These are phyloP conservation scores for Pheosia tremula DNA, from an alignment of 2,888 invertebrate species.

Conservation along the genomic window DNA sequence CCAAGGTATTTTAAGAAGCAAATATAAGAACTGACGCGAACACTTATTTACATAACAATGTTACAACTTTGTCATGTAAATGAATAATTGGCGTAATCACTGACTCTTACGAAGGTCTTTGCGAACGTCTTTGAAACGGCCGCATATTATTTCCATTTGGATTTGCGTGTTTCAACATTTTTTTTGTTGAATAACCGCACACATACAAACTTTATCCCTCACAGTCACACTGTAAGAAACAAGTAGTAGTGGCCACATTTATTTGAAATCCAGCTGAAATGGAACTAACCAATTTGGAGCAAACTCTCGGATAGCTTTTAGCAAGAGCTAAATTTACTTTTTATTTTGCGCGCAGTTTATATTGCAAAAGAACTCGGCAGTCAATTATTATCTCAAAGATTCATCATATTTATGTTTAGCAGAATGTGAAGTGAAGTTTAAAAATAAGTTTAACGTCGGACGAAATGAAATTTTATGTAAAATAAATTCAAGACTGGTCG, in stretches of 20 bases:
- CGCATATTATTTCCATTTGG: conserved; percentile 7
- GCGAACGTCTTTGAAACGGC: conserved; percentile 10
- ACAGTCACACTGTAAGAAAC: conserved; percentile 13
- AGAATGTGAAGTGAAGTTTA: background rate
- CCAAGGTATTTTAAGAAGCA: conserved; percentile 17
- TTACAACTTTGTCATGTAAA: conserved; percentile 37
- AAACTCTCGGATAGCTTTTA: conserved; percentile 60
- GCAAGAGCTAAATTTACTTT: conserved; percentile 55
- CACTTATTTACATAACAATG: conserved; percentile 1
- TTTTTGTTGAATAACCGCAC: no score
- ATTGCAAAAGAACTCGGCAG: conserved; percentile 21
- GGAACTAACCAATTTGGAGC: conserved; percentile 65
- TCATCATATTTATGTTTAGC: conserved; percentile 3
- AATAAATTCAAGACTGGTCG: no score
- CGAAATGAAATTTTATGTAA: no score
- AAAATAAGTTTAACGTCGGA: no score
- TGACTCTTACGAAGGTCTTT: conserved; percentile 14
- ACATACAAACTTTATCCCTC: no score
- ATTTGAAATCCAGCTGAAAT: conserved; percentile 62
- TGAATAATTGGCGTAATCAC: conserved; percentile 24
- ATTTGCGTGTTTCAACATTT: background rate
- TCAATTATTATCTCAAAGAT: conserved; percentile 11
- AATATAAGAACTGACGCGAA: conserved; percentile 26
- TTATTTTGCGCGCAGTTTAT: conserved; percentile 31
- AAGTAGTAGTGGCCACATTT: conserved; percentile 48